Percentiles rank a stretch among this genome's conserved stretches.
Evolutionary conservation across 1,140 invertebrate genomes (phyloP).

Genomic region (Radopholus similis): DNA sequence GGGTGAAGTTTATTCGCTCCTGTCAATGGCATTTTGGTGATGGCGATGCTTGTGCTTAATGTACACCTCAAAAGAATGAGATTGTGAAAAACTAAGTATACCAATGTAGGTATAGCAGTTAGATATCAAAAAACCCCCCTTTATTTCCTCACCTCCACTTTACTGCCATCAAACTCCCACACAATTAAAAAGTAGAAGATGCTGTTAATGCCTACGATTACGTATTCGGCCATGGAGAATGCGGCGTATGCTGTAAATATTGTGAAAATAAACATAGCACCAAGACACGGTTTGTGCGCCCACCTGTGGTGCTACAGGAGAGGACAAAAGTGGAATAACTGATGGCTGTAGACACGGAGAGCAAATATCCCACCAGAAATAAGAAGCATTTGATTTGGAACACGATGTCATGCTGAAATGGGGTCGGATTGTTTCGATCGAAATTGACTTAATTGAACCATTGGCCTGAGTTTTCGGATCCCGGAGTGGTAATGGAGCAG

Average conservation of each 20-base stretch:
- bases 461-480: constrained; percentile 1
- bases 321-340: constrained; percentile 33
- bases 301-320: constrained; percentile 30
- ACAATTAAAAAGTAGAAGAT: constrained; percentile 26
- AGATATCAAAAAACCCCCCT: no score
- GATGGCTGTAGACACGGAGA: constrained; percentile 38
- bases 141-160: no score
- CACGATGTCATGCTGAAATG: constrained; percentile 31
- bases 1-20: no score
- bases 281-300: background rate
- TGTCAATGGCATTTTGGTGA: background rate
- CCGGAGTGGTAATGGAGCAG: constrained; percentile 42
- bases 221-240: constrained; percentile 44
- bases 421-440: background rate
- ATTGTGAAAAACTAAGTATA: no score
- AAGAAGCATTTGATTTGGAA: constrained; percentile 37
- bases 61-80: no score
- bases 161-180: constrained; percentile 22
- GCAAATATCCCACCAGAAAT: constrained; percentile 31
- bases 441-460: background rate
- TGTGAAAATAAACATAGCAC: background rate
- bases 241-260: constrained; percentile 34
- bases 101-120: no score
- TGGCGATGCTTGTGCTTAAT: background rate
- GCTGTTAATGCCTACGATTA: constrained; percentile 20